These are phyloP conservation scores for Ophion ellenae DNA, from an alignment of 2,888 invertebrate genomes.

Conservation along the genomic window DNA sequence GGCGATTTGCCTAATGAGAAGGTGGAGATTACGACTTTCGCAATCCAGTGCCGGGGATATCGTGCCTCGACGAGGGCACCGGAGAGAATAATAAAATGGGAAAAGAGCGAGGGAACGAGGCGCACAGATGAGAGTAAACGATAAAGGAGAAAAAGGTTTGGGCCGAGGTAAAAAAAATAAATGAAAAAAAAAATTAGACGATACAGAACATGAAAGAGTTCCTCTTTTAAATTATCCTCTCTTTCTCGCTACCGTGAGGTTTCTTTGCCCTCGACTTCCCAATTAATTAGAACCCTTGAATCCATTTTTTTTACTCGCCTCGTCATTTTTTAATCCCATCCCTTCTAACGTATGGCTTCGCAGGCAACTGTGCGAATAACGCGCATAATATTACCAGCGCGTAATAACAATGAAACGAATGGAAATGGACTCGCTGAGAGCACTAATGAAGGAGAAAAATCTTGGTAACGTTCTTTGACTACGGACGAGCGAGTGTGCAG, in stretches of 20 bases:
- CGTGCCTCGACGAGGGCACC: constrained; percentile 37
- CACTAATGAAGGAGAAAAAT: not conserved
- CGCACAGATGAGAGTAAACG: constrained; percentile 58
- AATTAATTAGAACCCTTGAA: not conserved
- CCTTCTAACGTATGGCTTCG: not conserved
- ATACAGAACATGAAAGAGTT: constrained; percentile 51
- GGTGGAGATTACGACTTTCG: constrained; percentile 67
- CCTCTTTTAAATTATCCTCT: constrained; percentile 23
- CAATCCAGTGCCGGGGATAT: constrained; percentile 61
- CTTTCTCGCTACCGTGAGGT: not conserved
- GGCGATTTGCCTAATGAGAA: constrained; percentile 68
- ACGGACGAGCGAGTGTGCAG: constrained; percentile 22
- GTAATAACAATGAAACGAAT: not conserved
- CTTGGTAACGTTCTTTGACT: constrained; percentile 12
- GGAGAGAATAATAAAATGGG: constrained; percentile 57
- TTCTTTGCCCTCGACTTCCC: not conserved
- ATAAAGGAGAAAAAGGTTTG: constrained; percentile 31
- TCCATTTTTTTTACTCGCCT: not conserved
- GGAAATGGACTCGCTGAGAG: not conserved
- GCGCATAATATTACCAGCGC: not conserved
- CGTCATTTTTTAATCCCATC: not conserved
- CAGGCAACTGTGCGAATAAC: not conserved
- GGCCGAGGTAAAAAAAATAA: not conserved
- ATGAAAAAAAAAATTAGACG: constrained; percentile 35
- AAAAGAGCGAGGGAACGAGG: constrained; percentile 51